phyloP scores from a whole-genome alignment of 1,140 invertebrate species.

The Pseudoatta argentina region DNA sequence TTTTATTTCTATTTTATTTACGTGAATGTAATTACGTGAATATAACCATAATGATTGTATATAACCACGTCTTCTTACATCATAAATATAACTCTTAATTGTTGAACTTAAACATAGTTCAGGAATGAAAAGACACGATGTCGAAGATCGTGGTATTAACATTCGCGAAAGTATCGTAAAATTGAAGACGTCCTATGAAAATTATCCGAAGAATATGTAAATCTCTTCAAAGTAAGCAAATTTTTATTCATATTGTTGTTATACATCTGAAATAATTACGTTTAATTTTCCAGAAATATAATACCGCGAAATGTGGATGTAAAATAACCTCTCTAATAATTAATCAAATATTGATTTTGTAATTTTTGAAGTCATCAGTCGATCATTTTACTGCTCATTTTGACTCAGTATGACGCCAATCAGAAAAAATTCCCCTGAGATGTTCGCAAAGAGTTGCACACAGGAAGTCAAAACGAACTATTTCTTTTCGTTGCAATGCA shows the following conservation, averaged over 20 bases:
- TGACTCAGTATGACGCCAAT: background rate
- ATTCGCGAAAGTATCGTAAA: conserved; percentile 1
- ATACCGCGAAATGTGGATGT: background rate
- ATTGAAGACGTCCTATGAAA: background rate
- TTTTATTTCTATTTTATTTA: background rate
- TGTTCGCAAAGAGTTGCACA: background rate
- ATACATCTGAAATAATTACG: background rate
- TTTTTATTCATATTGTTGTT: background rate
- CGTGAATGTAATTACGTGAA: background rate
- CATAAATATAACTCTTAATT: background rate
- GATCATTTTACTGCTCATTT: background rate
- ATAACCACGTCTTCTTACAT: background rate
- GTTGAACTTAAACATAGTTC: background rate
- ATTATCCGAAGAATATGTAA: background rate
- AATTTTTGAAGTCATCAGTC: background rate
- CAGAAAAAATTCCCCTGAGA: background rate
- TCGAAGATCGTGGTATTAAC: background rate
- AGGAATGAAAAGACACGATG: background rate
- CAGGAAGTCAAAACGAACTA: background rate
- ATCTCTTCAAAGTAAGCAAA: conserved; percentile 20
- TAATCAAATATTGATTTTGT: conserved; percentile 1
- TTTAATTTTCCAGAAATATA: conserved; percentile 17
- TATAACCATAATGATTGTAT: no score
- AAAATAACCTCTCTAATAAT: conserved; percentile 16
- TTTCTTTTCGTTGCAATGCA: background rate